Percentiles rank a stretch among this genome's conserved stretches.
These are phyloP conservation scores for Gastrophryne carolinensis DNA, from an alignment of 2,797 vertebrate species.

Conservation along the genomic window DNA sequence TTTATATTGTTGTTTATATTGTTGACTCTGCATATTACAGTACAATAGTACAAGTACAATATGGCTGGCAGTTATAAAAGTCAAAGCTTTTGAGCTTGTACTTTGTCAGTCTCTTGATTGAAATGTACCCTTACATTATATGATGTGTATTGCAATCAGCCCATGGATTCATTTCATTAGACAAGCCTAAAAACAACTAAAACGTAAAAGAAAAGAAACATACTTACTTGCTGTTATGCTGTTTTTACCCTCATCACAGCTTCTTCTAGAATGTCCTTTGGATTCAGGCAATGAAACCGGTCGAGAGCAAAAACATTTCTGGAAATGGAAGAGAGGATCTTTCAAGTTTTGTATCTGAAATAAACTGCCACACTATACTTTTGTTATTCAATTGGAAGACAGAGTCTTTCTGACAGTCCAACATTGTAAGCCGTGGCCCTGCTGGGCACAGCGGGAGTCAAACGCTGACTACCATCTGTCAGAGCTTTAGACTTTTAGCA, in stretches of 20 bases:
- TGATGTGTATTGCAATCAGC: neutral
- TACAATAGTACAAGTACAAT: too few species aligned
- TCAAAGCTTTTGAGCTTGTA: too few species aligned
- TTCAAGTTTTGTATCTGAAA: constrained; percentile 86
- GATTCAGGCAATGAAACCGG: constrained; percentile 13
- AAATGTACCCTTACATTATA: too few species aligned
- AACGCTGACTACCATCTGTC: constrained; percentile 96
- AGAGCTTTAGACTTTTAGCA: constrained; percentile 75
- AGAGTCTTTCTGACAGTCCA: constrained; percentile 97
- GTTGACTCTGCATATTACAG: too few species aligned
- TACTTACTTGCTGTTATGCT: too few species aligned
- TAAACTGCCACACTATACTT: constrained; percentile 85
- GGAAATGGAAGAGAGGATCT: constrained; percentile 43
- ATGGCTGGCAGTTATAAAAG: too few species aligned
- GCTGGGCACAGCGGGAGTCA: constrained; percentile 93
- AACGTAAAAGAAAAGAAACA: too few species aligned
- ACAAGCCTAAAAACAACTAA: neutral
- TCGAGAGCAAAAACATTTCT: constrained; percentile 19
- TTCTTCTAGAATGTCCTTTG: constrained; percentile 18
- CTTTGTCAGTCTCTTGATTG: too few species aligned
- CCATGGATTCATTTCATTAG: neutral
- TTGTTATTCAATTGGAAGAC: constrained; percentile 93
- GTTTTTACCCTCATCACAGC: too few species aligned
- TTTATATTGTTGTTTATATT: too few species aligned
- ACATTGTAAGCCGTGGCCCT: constrained; percentile 94